Evolutionary conservation across 2,797 vertebrate species (phyloP).

Genomic region (Okamejei kenojei): DNA sequence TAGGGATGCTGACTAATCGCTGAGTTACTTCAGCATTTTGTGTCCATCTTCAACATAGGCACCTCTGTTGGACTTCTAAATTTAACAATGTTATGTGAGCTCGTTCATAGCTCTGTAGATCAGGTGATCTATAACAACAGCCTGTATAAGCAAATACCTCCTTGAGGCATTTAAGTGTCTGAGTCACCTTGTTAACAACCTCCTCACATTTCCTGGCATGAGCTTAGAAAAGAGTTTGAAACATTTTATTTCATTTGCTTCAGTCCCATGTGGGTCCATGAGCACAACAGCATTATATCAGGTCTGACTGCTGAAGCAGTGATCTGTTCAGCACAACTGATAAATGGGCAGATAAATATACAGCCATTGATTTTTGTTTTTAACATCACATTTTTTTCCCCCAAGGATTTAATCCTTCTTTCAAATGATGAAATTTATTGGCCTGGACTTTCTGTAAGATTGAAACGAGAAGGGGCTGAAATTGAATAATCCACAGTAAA

Average conservation of each 20-base stretch:
- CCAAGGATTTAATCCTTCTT: neutral
- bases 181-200: neutral
- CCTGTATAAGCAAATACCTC: neutral
- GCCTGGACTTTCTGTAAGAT: neutral
- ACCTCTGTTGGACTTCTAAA: too few species aligned
- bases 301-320: neutral
- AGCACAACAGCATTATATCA: neutral
- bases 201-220: neutral
- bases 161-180: neutral
- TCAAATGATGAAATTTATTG: neutral
- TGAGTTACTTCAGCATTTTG: too few species aligned
- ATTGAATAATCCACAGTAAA: too few species aligned
- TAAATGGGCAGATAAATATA: neutral
- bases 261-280: neutral
- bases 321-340: neutral
- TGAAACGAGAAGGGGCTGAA: neutral
- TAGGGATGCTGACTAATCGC: too few species aligned
- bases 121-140: too few species aligned
- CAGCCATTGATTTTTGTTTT: neutral
- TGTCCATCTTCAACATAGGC: too few species aligned
- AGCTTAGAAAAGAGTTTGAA: slow-evolving; percentile 7
- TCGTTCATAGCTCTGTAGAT: too few species aligned
- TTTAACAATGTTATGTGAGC: too few species aligned
- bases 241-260: neutral
- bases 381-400: neutral